phyloP scores from a whole-genome alignment of 2,888 invertebrate species.

The Deroplatys truncata region DNA sequence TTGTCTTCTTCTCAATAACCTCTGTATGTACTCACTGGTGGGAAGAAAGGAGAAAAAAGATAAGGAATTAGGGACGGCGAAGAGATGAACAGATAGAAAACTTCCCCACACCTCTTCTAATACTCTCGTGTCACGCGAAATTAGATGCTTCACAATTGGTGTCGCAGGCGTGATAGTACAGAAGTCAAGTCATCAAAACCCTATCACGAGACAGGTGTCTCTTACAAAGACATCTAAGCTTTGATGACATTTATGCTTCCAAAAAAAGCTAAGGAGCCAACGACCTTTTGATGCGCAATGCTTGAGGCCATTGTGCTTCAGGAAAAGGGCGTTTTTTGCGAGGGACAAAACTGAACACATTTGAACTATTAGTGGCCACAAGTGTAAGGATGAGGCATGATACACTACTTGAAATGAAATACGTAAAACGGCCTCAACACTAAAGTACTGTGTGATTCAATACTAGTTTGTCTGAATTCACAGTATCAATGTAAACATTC shows the following conservation, averaged over 20 bases:
- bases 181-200: not conserved
- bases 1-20: slow-evolving; percentile 4
- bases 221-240: not conserved
- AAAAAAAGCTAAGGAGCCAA: not conserved
- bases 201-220: not conserved
- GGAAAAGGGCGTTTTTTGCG: not conserved
- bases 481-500: no score
- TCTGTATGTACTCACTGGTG: not conserved
- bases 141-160: not conserved
- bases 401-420: no score
- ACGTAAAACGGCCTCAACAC: no score
- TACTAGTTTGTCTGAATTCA: no score
- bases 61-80: not conserved
- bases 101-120: not conserved
- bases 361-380: not conserved
- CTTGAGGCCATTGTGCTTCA: not conserved
- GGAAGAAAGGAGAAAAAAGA: not conserved
- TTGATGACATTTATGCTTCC: not conserved
- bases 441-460: no score
- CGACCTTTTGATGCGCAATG: not conserved
- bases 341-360: not conserved
- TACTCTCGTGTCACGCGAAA: not conserved
- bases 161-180: not conserved
- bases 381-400: no score
- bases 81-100: not conserved